Base-by-base conservation (phyloP, 2,113 vertebrate species). In the Phoenicopterus ruber region DNA sequence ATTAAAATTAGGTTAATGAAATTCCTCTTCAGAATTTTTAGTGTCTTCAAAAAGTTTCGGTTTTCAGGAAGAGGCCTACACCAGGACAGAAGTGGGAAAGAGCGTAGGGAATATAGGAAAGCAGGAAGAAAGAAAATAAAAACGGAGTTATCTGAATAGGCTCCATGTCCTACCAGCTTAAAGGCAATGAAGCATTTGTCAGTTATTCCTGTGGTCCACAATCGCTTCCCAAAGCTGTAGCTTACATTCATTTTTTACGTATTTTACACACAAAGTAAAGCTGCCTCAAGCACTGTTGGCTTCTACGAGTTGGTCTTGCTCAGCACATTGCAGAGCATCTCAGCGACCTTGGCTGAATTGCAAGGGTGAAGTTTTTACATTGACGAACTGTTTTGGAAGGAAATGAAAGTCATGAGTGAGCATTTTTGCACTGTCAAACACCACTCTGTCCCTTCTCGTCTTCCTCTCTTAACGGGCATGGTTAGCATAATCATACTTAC, bases 1-100 rank as follows among this genome's bases (percentile, higher is more conserved):
- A 77, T 88, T 87, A 80, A 94, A 94, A 86, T 78, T 58, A 85
- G 26, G 85, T 82, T 79, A 89, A 86, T 50, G 10, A 86, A 91
- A 36, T 86, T 77, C 19, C 61, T 70, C 36, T 50, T 57, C 71
- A 84, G 42, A 86, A 59, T 44, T 84, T 67, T 95, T 77, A 9
- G 38, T 88, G 49, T 69, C 55, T 85, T 67, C 58, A 5, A 2
- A 76, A 95, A n/a, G 16, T 63, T 6, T 1, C 32, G 70, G 9
- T 40, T 80, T 90, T 61, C 21, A 28, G 58, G 58, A 89, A 67
- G 36, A 85, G n/a, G 22, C 42, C n/a, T 50, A 32, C 11, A n/a
- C 24, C 29, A 73, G 36, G 31, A 38, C 11, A 40, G n/a, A 93
- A 74, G 6, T n/a, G 19, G 46, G 38, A 70, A 70, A 62, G 19